phyloP scores from a whole-genome alignment of 2,888 invertebrate species.

The Cerastoderma edule region DNA sequence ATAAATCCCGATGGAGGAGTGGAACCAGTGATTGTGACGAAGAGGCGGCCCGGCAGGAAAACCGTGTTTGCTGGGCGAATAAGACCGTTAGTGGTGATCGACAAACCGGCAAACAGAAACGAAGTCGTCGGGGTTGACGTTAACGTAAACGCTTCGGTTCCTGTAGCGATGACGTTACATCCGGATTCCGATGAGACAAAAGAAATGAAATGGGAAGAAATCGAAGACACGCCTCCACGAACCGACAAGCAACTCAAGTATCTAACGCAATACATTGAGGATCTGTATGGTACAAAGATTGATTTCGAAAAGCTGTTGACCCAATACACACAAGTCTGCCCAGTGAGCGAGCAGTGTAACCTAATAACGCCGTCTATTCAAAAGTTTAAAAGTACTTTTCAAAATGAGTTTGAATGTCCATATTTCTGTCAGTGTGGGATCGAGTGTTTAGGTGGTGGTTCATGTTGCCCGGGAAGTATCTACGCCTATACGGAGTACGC shows the following conservation, averaged over 20 bases:
- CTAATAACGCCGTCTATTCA: not conserved
- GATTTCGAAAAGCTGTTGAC: constrained; percentile 7
- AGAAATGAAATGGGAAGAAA: not conserved
- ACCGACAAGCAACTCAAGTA: not conserved
- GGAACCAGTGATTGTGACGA: not conserved
- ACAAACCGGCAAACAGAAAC: not conserved
- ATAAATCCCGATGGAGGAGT: not conserved
- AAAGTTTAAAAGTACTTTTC: not conserved
- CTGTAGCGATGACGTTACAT: not conserved
- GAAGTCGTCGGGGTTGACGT: not conserved
- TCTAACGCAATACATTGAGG: not conserved
- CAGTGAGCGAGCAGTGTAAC: not conserved
- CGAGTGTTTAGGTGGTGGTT: not conserved
- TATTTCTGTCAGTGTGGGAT: constrained; percentile 6
- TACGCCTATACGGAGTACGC: constrained; percentile 13
- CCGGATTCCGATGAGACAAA: no score
- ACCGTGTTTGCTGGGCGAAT: not conserved
- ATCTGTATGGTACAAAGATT: not conserved
- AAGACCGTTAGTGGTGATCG: not conserved
- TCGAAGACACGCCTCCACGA: not conserved
- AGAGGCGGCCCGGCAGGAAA: not conserved
- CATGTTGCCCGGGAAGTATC: constrained; percentile 9
- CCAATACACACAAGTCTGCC: constrained; percentile 6
- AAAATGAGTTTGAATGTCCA: constrained; percentile 7
- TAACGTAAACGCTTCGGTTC: not conserved